Percentiles rank a stretch among this genome's conserved stretches.
Evolutionary conservation across 2,113 vertebrate species (phyloP).

Genomic region (Rhizomys pruinosus): DNA sequence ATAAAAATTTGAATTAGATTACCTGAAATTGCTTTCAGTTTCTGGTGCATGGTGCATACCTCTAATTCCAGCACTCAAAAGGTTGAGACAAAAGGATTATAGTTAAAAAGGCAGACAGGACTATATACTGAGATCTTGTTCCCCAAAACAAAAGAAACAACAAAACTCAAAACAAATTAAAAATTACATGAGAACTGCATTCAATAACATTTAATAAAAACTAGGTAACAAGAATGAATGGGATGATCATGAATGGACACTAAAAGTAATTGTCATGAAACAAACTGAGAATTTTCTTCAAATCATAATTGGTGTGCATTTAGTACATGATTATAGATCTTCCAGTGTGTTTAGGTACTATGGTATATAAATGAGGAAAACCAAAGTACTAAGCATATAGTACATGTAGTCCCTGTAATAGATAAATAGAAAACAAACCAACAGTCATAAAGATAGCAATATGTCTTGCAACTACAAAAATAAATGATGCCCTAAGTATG

Average conservation of each 20-base stretch:
- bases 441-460: neutral
- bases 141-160: too few relatives aligned
- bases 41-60: neutral
- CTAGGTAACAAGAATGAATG: neutral
- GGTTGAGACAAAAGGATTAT: neutral
- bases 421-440: neutral
- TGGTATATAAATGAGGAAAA: neutral
- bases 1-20: neutral
- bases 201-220: neutral
- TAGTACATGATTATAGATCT: neutral
- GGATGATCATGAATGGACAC: neutral
- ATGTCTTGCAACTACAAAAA: neutral
- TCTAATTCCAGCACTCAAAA: neutral
- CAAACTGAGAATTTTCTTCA: constrained; percentile 8
- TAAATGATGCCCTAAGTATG: neutral
- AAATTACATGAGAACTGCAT: neutral
- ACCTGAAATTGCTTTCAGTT: neutral
- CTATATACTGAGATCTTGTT: neutral
- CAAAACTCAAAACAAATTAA: neutral
- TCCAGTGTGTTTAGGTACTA: neutral
- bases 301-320: neutral
- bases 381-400: neutral
- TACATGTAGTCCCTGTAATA: neutral
- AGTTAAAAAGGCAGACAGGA: neutral
- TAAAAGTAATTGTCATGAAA: neutral